Base-by-base conservation (phyloP, 2,888 invertebrate genomes). In the Agriopis leucophaearia region DNA sequence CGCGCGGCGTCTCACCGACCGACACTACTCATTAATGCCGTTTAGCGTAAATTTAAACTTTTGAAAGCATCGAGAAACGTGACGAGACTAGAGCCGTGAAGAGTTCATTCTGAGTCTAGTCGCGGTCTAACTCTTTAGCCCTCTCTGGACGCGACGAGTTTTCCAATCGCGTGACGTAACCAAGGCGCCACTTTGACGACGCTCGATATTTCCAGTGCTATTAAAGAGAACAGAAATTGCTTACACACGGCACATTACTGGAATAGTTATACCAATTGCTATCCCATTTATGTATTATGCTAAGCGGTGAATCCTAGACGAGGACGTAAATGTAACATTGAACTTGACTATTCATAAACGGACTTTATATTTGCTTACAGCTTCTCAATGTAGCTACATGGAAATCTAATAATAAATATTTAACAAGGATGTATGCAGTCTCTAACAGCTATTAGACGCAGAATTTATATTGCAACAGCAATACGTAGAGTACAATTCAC, bases 101-200 rank as follows among this genome's bases (percentile, higher is more conserved):
- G 57, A 69, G 73, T 83, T 84, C 78, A 84, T 89, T 90, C 80
- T 69, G 72, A 90, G 88, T 89, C 88, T 77, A 80, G 81, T 84
- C 87, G 84, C 85, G 83, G 77, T 78, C 77, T 80, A 78, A 78
- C 81, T 84, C 81, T 88, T 89, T 85, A 82, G 85, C 84, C 83
- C 82, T 82, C 79, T 77, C 76, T 74, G 73, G 81, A 84, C 87
- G 84, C 86, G 83, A 78, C 85, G 81, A 89, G 88, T 88, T 92
- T 91, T 91, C 89, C 89, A 88, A 89, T 87, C 80, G 81, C 74
- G 79, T 93, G 90, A 92, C 90, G 91, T 90, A 91, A 93, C 83
- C 78, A 81, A 27, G 92, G 91, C 93, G 92, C 91, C 91, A 81
- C 75, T 65, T 74, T 78, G 88, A 82, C 89, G 90, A 82, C 81